These are phyloP conservation scores for Linurgus olivaceus DNA, from an alignment of 2,797 vertebrate genomes.

Conservation along the genomic window DNA sequence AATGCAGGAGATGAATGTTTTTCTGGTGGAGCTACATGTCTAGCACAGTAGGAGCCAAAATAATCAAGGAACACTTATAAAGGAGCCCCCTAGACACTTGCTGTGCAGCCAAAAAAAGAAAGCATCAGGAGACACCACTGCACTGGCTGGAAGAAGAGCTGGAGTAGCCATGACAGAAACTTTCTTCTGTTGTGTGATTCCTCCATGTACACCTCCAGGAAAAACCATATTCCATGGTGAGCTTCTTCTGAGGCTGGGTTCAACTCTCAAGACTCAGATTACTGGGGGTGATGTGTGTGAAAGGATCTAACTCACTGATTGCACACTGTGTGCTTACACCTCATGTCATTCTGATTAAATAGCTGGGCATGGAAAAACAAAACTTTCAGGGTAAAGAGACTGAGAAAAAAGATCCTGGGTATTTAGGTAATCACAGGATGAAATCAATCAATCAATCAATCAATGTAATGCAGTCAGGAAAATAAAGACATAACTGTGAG, in stretches of 20 bases:
- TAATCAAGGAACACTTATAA: background rate
- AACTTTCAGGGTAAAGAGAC: background rate
- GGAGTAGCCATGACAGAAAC: background rate
- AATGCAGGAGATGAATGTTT: background rate
- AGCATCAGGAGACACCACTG: background rate
- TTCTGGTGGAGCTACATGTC: background rate
- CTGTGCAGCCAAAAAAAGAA: background rate
- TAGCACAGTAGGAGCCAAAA: background rate
- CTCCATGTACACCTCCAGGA: rapidly evolving
- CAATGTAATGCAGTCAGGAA: background rate
- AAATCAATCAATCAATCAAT: background rate
- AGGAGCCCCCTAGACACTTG: background rate
- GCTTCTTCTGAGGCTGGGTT: background rate
- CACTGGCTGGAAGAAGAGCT: background rate
- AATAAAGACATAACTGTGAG: background rate
- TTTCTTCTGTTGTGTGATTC: background rate
- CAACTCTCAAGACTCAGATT: background rate
- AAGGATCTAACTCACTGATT: background rate
- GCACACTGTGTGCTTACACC: background rate
- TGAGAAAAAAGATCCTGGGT: background rate
- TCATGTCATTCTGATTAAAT: background rate
- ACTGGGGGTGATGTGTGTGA: background rate
- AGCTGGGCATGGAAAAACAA: background rate
- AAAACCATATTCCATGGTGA: background rate
- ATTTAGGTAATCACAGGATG: background rate